Conservation (phyloP, 2,888 invertebrate genomes). For the Phortica magna region DNA sequence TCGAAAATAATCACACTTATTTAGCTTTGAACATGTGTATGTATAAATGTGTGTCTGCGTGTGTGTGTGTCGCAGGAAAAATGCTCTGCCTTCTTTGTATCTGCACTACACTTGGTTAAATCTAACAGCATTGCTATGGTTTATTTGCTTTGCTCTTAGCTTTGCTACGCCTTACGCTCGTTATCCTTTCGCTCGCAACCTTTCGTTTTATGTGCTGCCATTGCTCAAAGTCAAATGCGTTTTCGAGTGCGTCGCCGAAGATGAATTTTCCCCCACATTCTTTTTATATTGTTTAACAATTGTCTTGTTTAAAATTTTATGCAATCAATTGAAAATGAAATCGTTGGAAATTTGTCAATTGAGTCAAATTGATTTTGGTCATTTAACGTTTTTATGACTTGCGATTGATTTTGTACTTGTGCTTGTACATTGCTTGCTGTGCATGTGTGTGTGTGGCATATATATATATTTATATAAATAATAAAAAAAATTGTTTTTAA, state of each 20-base stretch:
- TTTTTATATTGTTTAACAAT: not conserved
- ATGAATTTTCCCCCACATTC: no score
- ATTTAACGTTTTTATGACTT: not conserved
- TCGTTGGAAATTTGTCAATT: not conserved
- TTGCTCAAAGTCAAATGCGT: conserved; percentile 17
- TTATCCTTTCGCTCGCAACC: conserved; percentile 7
- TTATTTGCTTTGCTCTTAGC: conserved; percentile 6
- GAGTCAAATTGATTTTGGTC: not conserved
- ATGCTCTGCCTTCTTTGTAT: not conserved
- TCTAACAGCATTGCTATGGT: not conserved
- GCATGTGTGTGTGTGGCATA: no score
- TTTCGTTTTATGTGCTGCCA: not conserved
- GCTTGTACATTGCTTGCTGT: not conserved
- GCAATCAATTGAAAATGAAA: not conserved
- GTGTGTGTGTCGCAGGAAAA: not conserved
- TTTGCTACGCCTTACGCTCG: not conserved
- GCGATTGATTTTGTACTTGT: not conserved
- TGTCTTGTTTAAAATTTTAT: not conserved
- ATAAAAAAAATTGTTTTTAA: conserved; percentile 3
- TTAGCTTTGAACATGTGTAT: not conserved
- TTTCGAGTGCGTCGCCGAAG: not conserved
- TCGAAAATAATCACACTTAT: conserved; percentile 53
- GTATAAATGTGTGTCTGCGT: not conserved
- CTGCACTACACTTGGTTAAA: not conserved
- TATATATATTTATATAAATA: not conserved